These are phyloP conservation scores for Ahaetulla prasina DNA, from an alignment of 2,113 vertebrate species.

Conservation along the genomic window DNA sequence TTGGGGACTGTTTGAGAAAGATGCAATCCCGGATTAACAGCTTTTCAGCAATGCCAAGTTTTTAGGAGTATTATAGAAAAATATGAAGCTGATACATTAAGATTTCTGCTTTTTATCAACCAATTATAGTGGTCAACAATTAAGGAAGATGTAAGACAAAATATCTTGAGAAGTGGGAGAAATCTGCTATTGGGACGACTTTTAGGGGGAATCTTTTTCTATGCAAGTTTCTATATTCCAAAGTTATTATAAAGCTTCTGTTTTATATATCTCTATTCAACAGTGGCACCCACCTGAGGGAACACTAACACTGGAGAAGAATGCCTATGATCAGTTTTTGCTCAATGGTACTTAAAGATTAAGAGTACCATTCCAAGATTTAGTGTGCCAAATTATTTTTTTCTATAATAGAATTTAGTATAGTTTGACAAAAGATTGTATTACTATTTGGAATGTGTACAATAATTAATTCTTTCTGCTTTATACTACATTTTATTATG, in stretches of 20 bases:
- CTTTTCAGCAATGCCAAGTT: background rate
- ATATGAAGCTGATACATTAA: background rate
- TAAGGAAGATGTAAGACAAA: background rate
- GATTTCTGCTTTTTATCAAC: background rate
- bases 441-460: background rate
- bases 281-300: background rate
- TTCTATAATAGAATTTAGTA: background rate
- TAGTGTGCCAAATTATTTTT: background rate
- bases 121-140: background rate
- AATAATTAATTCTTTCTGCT: background rate
- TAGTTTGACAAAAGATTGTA: background rate
- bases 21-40: no score
- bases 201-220: background rate
- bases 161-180: background rate
- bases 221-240: background rate
- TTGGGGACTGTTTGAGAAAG: constrained; percentile 74
- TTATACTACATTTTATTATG: background rate
- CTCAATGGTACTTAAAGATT: background rate
- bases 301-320: background rate
- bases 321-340: background rate
- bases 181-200: no score
- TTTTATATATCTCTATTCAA: background rate
- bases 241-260: background rate
- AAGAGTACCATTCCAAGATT: background rate
- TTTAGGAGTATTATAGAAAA: background rate